Conservation (phyloP, 2,797 vertebrate species). For the Chloroceryle inda region DNA sequence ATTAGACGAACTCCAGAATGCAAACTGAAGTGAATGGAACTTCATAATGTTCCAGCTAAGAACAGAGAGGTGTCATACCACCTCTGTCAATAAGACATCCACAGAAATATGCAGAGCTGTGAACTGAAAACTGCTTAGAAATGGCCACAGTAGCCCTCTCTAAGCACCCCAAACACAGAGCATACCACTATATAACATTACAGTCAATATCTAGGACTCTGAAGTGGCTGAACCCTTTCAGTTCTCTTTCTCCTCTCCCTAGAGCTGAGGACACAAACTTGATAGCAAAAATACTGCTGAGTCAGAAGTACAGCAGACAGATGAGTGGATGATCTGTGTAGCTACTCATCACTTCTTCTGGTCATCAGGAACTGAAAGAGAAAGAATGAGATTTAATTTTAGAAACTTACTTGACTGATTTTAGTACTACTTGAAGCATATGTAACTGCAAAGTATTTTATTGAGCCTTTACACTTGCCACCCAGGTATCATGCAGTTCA, state of each 20-base stretch:
- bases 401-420: neutral
- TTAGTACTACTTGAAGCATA: neutral
- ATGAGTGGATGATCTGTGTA: neutral
- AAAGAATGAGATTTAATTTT: neutral
- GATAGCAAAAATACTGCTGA: neutral
- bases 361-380: neutral
- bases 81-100: neutral
- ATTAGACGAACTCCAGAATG: neutral
- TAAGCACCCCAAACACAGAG: neutral
- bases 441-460: neutral
- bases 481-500: neutral
- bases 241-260: neutral
- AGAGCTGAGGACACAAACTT: neutral
- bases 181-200: neutral
- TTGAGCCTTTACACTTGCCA: neutral
- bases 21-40: neutral
- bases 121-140: neutral
- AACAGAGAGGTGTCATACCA: neutral
- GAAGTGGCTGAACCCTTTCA: neutral
- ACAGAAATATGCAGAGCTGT: neutral
- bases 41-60: neutral
- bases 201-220: neutral
- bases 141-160: neutral
- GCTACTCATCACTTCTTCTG: neutral
- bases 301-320: neutral